These are phyloP conservation scores for Carassius auratus DNA, from an alignment of 2,113 vertebrate species.

Conservation along the genomic window DNA sequence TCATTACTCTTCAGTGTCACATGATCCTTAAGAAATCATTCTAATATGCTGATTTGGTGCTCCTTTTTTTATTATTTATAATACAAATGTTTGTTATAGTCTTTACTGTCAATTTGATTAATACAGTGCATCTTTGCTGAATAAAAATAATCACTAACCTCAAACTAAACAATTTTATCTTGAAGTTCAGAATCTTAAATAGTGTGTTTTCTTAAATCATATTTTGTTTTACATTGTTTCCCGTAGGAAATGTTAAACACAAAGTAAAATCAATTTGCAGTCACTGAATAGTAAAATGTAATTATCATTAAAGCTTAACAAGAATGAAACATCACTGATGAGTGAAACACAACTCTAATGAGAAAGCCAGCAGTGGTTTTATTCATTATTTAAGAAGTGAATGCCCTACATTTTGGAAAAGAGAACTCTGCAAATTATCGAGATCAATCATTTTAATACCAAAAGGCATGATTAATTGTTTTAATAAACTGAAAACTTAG, in stretches of 20 bases:
- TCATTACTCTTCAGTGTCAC: too few species aligned
- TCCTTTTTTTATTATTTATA: neutral
- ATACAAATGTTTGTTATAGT: neutral
- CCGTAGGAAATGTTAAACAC: too few species aligned
- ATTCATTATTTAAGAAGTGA: neutral
- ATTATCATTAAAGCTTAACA: conserved; percentile 5
- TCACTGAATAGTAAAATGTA: neutral
- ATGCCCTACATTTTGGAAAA: neutral
- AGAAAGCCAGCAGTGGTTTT: conserved; percentile 26
- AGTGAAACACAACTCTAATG: neutral
- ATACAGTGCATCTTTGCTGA: too few species aligned
- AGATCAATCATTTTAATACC: neutral
- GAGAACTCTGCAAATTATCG: too few species aligned
- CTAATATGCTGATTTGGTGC: too few species aligned
- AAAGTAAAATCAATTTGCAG: conserved; percentile 1
- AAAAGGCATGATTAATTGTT: neutral
- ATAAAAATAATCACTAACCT: neutral
- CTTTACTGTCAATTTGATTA: neutral
- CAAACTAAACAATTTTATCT: neutral
- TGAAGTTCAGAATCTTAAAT: neutral
- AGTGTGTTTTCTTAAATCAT: too few species aligned
- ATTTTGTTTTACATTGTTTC: neutral
- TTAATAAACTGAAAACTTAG: neutral
- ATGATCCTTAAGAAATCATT: too few species aligned
- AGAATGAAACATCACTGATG: neutral